Evolutionary conservation across 2,888 invertebrate species (phyloP).

Genomic region (Theretra japonica): DNA sequence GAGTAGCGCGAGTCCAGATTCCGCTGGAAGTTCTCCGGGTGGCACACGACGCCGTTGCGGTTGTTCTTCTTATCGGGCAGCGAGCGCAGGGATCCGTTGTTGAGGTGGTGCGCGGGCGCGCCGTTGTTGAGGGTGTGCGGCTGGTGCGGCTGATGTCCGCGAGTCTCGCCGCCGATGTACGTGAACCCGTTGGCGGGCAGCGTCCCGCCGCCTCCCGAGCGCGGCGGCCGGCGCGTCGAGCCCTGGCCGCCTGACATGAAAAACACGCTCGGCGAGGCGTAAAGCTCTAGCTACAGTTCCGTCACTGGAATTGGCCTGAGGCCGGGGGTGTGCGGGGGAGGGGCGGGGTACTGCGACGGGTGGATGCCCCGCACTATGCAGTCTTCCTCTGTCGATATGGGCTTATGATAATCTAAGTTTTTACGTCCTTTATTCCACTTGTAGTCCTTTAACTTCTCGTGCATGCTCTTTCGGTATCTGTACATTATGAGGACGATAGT

Average conservation of each 20-base stretch:
- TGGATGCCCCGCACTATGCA: conserved; percentile 89
- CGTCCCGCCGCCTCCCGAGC: conserved; percentile 85
- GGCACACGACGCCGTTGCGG: conserved; percentile 76
- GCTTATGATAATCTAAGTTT: conserved; percentile 95
- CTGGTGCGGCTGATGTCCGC: conserved; percentile 78
- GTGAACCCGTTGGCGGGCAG: conserved; percentile 90
- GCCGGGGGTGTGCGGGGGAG: conserved; percentile 80
- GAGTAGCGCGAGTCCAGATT: conserved; percentile 80
- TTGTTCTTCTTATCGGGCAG: conserved; percentile 79
- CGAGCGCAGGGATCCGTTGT: conserved; percentile 81
- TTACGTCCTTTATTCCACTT: conserved; percentile 92
- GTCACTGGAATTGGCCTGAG: conserved; percentile 92
- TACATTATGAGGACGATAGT: conserved; percentile 90
- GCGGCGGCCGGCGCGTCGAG: conserved; percentile 79
- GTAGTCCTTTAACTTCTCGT: conserved; percentile 92
- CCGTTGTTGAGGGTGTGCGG: conserved; percentile 82
- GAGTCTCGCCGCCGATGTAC: conserved; percentile 88
- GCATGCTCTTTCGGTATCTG: conserved; percentile 91
- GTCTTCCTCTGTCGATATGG: conserved; percentile 93
- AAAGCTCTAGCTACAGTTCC: conserved; percentile 98
- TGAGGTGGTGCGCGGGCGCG: conserved; percentile 79
- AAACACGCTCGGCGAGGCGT: conserved; percentile 94
- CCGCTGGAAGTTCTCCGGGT: conserved; percentile 81
- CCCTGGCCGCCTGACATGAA: conserved; percentile 88
- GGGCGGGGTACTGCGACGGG: conserved; percentile 81